phyloP scores from a whole-genome alignment of 2,113 vertebrate genomes.

The Gasterosteus aculeatus region DNA sequence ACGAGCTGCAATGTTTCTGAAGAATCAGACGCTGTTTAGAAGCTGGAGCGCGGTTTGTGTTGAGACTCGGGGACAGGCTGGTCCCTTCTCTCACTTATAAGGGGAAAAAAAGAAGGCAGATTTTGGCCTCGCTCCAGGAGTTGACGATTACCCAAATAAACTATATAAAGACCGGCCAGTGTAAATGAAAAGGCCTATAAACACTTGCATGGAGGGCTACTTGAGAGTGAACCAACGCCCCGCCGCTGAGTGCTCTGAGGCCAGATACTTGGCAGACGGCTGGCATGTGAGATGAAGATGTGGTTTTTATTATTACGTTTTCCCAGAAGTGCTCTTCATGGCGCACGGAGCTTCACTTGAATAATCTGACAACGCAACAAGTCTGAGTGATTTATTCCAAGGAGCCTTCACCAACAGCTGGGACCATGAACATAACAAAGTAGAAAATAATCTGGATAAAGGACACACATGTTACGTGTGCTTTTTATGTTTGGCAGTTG shows the following conservation, averaged over 20 bases:
- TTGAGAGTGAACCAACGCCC: slow-evolving; percentile 67
- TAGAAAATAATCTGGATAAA: neutral
- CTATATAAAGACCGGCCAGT: slow-evolving; percentile 48
- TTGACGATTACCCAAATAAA: slow-evolving; percentile 45
- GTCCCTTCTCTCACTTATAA: neutral
- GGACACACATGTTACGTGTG: neutral
- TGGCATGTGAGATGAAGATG: slow-evolving; percentile 55
- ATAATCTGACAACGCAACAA: neutral
- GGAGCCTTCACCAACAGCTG: neutral
- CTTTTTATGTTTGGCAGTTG: slow-evolving; percentile 55
- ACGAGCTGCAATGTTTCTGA: slow-evolving; percentile 27
- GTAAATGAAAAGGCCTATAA: slow-evolving; percentile 67
- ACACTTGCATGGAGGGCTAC: slow-evolving; percentile 60
- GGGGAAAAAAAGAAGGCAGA: slow-evolving; percentile 25
- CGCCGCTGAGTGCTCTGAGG: slow-evolving; percentile 13
- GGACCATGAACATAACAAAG: neutral
- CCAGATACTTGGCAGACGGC: slow-evolving; percentile 45
- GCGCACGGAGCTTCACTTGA: neutral
- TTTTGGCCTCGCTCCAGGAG: slow-evolving; percentile 23
- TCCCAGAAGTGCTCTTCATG: slow-evolving; percentile 1
- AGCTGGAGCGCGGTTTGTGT: neutral
- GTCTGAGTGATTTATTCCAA: neutral
- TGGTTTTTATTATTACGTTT: slow-evolving; percentile 37
- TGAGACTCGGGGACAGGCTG: neutral
- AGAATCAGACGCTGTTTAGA: neutral